Percentiles rank a stretch among this genome's conserved stretches.
Evolutionary conservation across 1,140 invertebrate genomes (phyloP).

Genomic region (Oedothorax gibbosus): DNA sequence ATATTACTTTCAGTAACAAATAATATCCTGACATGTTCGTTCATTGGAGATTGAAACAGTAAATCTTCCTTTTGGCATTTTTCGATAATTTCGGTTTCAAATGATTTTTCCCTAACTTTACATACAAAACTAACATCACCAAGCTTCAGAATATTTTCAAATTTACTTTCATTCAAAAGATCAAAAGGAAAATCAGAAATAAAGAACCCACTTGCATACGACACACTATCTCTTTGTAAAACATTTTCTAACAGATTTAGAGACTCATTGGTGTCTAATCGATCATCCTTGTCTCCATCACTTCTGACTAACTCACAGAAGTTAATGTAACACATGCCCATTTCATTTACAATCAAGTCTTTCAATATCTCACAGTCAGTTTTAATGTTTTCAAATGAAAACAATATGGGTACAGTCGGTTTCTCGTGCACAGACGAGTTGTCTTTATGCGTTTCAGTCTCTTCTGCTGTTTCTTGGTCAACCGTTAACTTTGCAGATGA

Average conservation of each 20-base stretch:
- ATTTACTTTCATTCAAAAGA: conserved; percentile 13
- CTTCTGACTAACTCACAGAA: conserved; percentile 24
- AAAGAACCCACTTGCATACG: conserved; percentile 48
- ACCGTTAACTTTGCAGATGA: not conserved
- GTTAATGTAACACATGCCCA: conserved; percentile 45
- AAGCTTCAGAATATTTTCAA: conserved; percentile 13
- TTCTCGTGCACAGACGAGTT: not conserved
- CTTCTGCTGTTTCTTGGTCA: not conserved
- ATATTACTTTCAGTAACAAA: conserved; percentile 39
- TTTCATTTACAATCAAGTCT: conserved; percentile 36
- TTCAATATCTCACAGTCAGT: conserved; percentile 9
- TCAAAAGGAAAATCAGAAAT: conserved; percentile 42
- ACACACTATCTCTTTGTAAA: conserved; percentile 29
- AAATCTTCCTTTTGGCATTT: not conserved
- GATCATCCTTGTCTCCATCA: conserved; percentile 1
- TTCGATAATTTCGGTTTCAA: not conserved
- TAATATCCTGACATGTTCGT: conserved; percentile 28
- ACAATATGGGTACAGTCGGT: conserved; percentile 3
- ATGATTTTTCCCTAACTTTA: conserved; percentile 21
- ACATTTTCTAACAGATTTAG: conserved; percentile 15
- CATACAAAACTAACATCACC: conserved; percentile 42
- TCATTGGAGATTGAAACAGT: conserved; percentile 26
- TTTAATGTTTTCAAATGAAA: conserved; percentile 43
- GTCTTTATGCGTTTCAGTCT: not conserved
- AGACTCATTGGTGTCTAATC: not conserved